phyloP scores from a whole-genome alignment of 2,113 vertebrate genomes.

The Recurvirostra avosetta region DNA sequence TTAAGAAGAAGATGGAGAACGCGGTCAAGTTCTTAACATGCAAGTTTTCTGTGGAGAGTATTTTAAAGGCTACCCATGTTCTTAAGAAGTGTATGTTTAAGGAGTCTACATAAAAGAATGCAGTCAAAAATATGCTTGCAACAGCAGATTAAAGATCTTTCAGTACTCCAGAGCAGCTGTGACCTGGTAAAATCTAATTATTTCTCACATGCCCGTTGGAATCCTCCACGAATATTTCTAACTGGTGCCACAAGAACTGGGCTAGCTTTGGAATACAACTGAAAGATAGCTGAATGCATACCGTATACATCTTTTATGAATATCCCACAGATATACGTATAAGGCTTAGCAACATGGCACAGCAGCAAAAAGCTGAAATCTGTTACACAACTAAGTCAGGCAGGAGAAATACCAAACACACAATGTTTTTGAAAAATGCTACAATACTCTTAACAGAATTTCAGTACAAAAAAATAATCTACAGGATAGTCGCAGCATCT shows the following conservation, averaged over 20 bases:
- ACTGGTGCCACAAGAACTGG: constrained; percentile 57
- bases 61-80: neutral
- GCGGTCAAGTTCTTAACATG: neutral
- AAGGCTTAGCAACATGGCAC: constrained; percentile 18
- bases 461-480: neutral
- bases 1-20: neutral
- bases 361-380: constrained; percentile 24
- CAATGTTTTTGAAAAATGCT: constrained; percentile 12
- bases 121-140: constrained; percentile 56
- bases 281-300: constrained; percentile 61
- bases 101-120: constrained; percentile 39
- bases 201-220: constrained; percentile 65
- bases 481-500: neutral
- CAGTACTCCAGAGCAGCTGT: constrained; percentile 61
- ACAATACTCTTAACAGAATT: constrained; percentile 4
- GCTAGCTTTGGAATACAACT: constrained; percentile 52
- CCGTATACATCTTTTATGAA: constrained; percentile 53
- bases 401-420: constrained; percentile 21
- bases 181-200: constrained; percentile 75
- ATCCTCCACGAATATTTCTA: constrained; percentile 70
- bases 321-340: constrained; percentile 35
- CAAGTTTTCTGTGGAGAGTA: neutral
- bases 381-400: constrained; percentile 30
- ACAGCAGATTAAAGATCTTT: constrained; percentile 53
- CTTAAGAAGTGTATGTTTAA: neutral